These are phyloP conservation scores for Cetonia aurata DNA, from an alignment of 2,888 invertebrate genomes.

Conservation along the genomic window DNA sequence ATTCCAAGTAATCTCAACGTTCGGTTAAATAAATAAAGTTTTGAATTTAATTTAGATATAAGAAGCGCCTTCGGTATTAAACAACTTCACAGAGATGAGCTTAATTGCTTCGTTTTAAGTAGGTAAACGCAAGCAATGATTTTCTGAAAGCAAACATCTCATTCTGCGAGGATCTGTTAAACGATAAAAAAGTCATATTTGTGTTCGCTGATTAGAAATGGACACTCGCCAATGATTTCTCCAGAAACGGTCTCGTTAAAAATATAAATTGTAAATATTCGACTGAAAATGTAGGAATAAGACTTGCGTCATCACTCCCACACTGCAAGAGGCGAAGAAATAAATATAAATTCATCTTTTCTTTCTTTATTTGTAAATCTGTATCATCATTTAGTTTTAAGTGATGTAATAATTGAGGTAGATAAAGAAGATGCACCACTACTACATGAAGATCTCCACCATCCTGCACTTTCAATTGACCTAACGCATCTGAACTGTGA, in stretches of 20 bases:
- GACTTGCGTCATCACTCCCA: too few species aligned
- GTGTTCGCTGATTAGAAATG: constrained; percentile 36
- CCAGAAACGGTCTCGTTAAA: background rate
- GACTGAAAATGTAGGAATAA: background rate
- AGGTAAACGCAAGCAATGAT: constrained; percentile 39
- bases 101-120: constrained; percentile 40
- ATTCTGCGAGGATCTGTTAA: constrained; percentile 14
- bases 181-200: constrained; percentile 32
- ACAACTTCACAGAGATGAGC: constrained; percentile 31
- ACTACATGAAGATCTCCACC: too few species aligned
- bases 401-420: too few species aligned
- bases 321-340: too few species aligned
- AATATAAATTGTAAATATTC: constrained; percentile 18
- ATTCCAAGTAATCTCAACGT: constrained; percentile 24
- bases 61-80: constrained; percentile 5
- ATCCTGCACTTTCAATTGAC: too few species aligned
- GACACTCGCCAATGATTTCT: constrained; percentile 25
- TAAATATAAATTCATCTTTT: too few species aligned
- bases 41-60: constrained; percentile 29
- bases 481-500: too few species aligned
- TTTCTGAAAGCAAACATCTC: constrained; percentile 35
- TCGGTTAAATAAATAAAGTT: constrained; percentile 26
- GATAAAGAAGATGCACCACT: too few species aligned
- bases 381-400: too few species aligned
- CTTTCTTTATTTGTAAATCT: too few species aligned